Evolutionary conservation across 2,113 vertebrate genomes (phyloP).

Genomic region (Taxidea taxus): DNA sequence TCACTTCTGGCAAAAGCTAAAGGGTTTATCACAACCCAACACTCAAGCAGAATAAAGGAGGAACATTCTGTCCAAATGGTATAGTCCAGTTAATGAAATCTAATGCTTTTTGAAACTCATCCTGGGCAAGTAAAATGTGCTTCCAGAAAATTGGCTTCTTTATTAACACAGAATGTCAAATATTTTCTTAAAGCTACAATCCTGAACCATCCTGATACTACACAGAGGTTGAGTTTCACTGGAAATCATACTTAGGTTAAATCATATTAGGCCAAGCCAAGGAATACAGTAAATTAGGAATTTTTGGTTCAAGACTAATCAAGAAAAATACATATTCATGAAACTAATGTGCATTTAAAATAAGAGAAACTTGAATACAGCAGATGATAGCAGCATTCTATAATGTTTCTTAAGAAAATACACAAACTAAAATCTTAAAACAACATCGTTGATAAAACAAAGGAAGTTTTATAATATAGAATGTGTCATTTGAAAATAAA

Average conservation of each 20-base stretch:
- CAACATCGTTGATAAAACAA: neutral
- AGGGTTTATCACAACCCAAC: neutral
- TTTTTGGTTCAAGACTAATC: neutral
- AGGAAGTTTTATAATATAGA: neutral
- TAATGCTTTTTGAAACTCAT: slow-evolving; percentile 34
- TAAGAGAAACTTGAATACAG: neutral
- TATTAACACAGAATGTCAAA: neutral
- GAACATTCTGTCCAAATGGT: neutral
- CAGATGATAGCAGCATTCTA: neutral
- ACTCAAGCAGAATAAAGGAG: neutral
- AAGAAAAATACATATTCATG: neutral
- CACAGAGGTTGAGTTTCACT: neutral
- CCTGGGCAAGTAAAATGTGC: neutral
- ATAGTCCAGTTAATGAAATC: slow-evolving; percentile 22
- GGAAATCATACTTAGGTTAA: neutral
- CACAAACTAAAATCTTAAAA: neutral
- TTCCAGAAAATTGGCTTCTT: neutral
- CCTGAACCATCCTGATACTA: neutral
- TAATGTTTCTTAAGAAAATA: neutral
- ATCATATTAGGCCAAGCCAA: neutral
- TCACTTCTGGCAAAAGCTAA: slow-evolving; percentile 34
- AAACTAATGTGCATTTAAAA: neutral
- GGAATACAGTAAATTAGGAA: neutral
- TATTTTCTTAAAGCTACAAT: neutral
- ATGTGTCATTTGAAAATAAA: neutral